Conservation (phyloP, 2,888 invertebrate genomes). For the Octodonta nipae region DNA sequence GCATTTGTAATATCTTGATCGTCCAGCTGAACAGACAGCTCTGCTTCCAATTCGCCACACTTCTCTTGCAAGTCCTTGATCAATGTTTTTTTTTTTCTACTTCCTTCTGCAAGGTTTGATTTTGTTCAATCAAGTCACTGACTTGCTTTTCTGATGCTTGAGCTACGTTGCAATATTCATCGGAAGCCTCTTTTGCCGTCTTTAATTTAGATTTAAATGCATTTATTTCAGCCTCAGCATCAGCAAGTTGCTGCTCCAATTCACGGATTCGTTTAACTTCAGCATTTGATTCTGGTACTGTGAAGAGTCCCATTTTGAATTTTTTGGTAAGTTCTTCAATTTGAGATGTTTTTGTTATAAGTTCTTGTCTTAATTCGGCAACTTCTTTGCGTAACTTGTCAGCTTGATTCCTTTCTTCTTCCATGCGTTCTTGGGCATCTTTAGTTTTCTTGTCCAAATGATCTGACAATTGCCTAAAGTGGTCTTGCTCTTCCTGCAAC, state of each 20-base stretch:
- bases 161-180: slow-evolving; percentile 75
- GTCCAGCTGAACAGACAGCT: slow-evolving; percentile 53
- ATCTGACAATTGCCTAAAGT: slow-evolving; percentile 56
- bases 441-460: slow-evolving; percentile 58
- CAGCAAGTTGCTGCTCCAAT: slow-evolving; percentile 51
- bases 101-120: slow-evolving; percentile 44
- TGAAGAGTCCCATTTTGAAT: slow-evolving; percentile 41
- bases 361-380: slow-evolving; percentile 44
- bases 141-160: slow-evolving; percentile 70
- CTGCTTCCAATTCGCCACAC: slow-evolving; percentile 49
- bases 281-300: slow-evolving; percentile 44
- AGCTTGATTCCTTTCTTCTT: slow-evolving; percentile 57
- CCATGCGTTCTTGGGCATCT: slow-evolving; percentile 51
- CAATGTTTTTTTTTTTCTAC: slow-evolving; percentile 43
- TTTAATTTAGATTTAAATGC: slow-evolving; percentile 59
- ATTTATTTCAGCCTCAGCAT: slow-evolving; percentile 50
- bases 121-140: slow-evolving; percentile 32
- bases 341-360: slow-evolving; percentile 46
- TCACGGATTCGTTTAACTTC: slow-evolving; percentile 54
- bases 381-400: slow-evolving; percentile 50
- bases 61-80: slow-evolving; percentile 49
- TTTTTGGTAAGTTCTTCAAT: slow-evolving; percentile 59
- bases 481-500: slow-evolving; percentile 71
- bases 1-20: slow-evolving; percentile 46
- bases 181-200: slow-evolving; percentile 59